These are phyloP conservation scores for Apis dorsata DNA, from an alignment of 1,140 invertebrate genomes.

Conservation along the genomic window DNA sequence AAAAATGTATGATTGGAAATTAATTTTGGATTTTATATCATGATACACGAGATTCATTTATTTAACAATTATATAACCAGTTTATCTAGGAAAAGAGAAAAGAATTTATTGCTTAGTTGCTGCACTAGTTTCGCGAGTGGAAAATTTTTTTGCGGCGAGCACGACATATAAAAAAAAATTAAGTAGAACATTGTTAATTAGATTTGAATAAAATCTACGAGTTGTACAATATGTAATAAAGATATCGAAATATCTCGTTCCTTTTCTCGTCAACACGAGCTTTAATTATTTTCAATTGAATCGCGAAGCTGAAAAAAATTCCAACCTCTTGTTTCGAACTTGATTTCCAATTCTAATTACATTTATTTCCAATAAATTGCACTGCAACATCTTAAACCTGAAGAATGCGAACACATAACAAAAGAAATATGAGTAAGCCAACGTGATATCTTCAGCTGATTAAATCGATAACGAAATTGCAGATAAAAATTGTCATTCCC, in stretches of 20 bases:
- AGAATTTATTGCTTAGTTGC: no score
- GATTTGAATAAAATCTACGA: not conserved
- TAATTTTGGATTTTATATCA: no score
- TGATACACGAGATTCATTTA: no score
- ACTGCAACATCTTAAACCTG: not conserved
- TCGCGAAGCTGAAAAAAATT: not conserved
- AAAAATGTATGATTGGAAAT: no score
- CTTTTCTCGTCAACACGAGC: not conserved
- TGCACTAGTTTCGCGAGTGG: not conserved
- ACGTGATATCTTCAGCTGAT: constrained; percentile 4
- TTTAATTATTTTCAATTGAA: not conserved
- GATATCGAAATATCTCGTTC: not conserved
- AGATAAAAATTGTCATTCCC: not conserved
- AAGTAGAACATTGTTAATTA: not conserved
- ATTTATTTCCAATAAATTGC: not conserved
- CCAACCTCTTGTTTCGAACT: not conserved
- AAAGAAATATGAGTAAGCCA: not conserved
- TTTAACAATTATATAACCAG: no score
- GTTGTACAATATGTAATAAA: not conserved
- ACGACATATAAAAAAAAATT: not conserved
- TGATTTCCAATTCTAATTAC: not conserved
- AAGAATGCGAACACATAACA: not conserved
- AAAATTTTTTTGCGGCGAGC: not conserved
- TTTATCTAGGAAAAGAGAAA: not conserved
- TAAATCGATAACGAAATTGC: constrained; percentile 8